These are phyloP conservation scores for Lepilemur ruficaudatus DNA, from an alignment of 2,797 vertebrate genomes.

Conservation along the genomic window DNA sequence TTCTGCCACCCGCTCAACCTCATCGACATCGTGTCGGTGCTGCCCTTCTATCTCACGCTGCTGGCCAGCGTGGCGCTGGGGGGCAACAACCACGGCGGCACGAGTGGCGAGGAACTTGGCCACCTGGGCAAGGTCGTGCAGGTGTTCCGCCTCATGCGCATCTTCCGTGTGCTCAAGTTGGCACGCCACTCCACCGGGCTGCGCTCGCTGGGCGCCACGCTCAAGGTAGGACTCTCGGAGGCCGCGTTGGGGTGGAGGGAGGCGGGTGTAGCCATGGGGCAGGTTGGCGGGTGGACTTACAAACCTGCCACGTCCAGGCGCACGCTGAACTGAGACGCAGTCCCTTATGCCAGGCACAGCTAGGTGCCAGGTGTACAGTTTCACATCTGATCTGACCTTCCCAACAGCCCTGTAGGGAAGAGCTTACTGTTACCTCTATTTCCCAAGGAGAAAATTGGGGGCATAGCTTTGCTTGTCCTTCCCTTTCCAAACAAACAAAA, in stretches of 20 bases:
- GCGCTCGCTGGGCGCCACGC: slow-evolving; percentile 95
- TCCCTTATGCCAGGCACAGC: neutral
- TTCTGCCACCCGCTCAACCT: slow-evolving; percentile 95
- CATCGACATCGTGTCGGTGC: slow-evolving; percentile 94
- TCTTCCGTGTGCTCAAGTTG: slow-evolving; percentile 97
- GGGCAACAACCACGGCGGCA: slow-evolving; percentile 84
- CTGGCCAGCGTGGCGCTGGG: slow-evolving; percentile 89
- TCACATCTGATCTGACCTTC: neutral
- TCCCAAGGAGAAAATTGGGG: neutral
- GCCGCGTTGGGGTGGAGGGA: fast-evolving
- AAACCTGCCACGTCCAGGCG: neutral
- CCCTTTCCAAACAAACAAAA: neutral
- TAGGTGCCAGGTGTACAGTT: neutral
- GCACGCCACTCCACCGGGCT: slow-evolving; percentile 97
- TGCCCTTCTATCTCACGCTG: slow-evolving; percentile 96
- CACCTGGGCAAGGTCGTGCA: slow-evolving; percentile 94
- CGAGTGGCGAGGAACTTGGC: slow-evolving; percentile 86
- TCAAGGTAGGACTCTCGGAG: slow-evolving; percentile 87
- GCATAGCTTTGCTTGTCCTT: neutral
- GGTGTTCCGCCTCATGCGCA: slow-evolving; percentile 96
- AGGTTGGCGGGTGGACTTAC: neutral
- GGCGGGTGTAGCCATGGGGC: neutral
- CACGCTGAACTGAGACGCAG: neutral
- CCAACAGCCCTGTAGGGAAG: neutral
- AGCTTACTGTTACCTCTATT: neutral